Evolutionary conservation across 2,113 vertebrate species (phyloP), one percentile per base, ranked within the genome.

Genomic region (Alexandromys fortis): DNA sequence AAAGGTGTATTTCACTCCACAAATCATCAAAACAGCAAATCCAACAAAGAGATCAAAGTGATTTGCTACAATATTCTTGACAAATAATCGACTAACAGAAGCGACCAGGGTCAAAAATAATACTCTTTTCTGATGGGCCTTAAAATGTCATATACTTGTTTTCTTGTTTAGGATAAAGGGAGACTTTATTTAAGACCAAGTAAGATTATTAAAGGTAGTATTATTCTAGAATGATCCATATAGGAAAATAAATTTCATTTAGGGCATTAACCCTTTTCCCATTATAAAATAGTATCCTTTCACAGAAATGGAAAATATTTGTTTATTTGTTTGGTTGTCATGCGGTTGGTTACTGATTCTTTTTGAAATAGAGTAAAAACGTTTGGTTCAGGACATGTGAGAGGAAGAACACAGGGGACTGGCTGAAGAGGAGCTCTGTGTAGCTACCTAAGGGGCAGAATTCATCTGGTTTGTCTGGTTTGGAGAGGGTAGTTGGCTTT

Each of bases 11-110:
- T 91, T 97, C 65, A 35, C 5, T 85, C 17, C 26, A 72, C 65
- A 92, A 76, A 77, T 73, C 7, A 95, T 94, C 89, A 95, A 63
- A 89, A 87, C 52, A 86, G 11, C 9, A 92, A 86, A 83, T 79
- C 3, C 16, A 86, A 24, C 79, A 76, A 58, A 22, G 33, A 21
- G 52, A n/a, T 73, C 52, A 61, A 76, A 12, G 73, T 67, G 21
- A 63, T 87, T 49, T 89, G 70, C 92, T 21, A 47, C 7, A 72
- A 24, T 9, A 67, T 63, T 10, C 4, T 19, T 28, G 90, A 82
- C 4, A 88, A 77, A 85, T 49, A 63, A 76, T 5, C 5, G 3
- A 65, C 11, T 73, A 52, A 55, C 38, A 75, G 75, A 86, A 89
- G 68, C 72, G 55, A 70, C 42, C 21, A 73, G 22, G 49, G 78